Percentiles rank a stretch among this genome's conserved stretches.
Conservation (phyloP, 2,797 vertebrate species). For the Pseudomugil gertrudae region DNA sequence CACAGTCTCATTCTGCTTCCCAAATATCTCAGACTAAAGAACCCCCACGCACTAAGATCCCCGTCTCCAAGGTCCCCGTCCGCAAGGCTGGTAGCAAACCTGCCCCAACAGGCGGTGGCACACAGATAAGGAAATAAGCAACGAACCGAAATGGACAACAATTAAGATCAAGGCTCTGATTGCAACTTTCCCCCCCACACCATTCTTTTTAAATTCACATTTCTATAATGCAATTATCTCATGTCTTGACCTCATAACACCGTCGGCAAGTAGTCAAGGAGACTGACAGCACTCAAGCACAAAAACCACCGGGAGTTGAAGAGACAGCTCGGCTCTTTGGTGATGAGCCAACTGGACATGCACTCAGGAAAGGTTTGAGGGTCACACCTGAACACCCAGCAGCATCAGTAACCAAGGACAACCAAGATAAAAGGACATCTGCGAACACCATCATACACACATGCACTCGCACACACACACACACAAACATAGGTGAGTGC, state of each 20-base stretch:
- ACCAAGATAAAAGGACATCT: slow-evolving; percentile 51
- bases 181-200: slow-evolving; percentile 31
- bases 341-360: slow-evolving; percentile 61
- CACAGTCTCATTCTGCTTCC: slow-evolving; percentile 75
- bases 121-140: slow-evolving; percentile 85
- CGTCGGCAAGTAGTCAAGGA: slow-evolving; percentile 45
- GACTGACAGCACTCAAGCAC: slow-evolving; percentile 71
- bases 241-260: slow-evolving; percentile 55
- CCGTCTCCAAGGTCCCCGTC: slow-evolving; percentile 93
- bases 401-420: slow-evolving; percentile 49
- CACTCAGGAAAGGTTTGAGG: slow-evolving; percentile 72
- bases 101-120: slow-evolving; percentile 67
- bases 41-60: slow-evolving; percentile 93
- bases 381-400: slow-evolving; percentile 59
- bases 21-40: slow-evolving; percentile 87
- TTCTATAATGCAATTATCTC: slow-evolving; percentile 51
- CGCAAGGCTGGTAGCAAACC: slow-evolving; percentile 88
- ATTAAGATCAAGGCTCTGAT: slow-evolving; percentile 35
- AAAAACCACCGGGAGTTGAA: slow-evolving; percentile 66
- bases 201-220: slow-evolving; percentile 40
- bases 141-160: slow-evolving; percentile 20
- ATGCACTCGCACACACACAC: slow-evolving; percentile 27
- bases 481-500: slow-evolving; percentile 60
- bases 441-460: slow-evolving; percentile 42
- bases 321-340: slow-evolving; percentile 52